A percentile compares a stretch with the other conserved stretches of the same genome.
These are phyloP conservation scores for Epizoanthus stellaris DNA, from an alignment of 92 coral and sea anemone species.

Conservation along the genomic window DNA sequence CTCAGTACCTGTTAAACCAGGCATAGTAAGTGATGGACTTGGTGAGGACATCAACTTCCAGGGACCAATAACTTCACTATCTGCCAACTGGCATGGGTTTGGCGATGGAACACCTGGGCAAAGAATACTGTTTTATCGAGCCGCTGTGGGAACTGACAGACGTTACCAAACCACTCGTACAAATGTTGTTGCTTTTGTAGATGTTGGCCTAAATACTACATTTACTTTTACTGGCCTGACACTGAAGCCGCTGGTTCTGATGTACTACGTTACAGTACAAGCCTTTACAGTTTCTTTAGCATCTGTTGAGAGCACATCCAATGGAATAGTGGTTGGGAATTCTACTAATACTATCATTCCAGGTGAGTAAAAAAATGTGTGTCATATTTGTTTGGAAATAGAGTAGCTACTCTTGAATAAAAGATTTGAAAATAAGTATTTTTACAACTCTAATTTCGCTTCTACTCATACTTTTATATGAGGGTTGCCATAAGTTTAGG, in stretches of 20 bases:
- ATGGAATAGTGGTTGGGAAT: constrained; percentile 1
- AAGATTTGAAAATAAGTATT: too few relatives aligned
- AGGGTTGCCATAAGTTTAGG: neutral
- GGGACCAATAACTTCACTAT: neutral
- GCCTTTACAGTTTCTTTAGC: neutral
- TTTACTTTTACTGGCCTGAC: neutral
- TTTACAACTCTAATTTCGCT: neutral
- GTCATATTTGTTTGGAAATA: neutral
- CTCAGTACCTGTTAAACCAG: neutral
- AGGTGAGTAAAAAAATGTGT: neutral
- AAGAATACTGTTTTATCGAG: neutral
- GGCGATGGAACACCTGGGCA: neutral
- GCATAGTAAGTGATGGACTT: neutral
- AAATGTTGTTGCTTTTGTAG: neutral
- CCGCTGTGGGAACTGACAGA: neutral
- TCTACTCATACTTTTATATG: too few relatives aligned
- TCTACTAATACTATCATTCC: neutral
- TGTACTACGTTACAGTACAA: neutral
- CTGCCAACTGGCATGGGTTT: neutral
- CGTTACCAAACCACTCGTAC: neutral
- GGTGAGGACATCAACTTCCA: neutral
- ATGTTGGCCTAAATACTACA: neutral
- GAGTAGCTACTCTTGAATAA: neutral
- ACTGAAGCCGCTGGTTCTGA: neutral
- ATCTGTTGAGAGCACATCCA: neutral